phyloP scores from a whole-genome alignment of 92 coral and sea anemone genomes.

The Bergia sp. region DNA sequence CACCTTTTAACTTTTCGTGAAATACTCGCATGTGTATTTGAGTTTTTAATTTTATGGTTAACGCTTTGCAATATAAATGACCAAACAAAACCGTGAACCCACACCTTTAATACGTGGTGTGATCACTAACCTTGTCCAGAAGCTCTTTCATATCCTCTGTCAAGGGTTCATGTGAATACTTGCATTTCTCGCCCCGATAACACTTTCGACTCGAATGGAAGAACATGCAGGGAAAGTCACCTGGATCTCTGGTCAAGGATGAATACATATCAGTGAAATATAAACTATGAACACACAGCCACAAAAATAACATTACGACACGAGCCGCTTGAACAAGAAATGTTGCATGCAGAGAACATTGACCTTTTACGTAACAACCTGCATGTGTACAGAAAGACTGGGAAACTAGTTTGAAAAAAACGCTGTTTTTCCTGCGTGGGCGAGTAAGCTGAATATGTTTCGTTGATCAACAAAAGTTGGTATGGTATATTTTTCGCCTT shows the following conservation, averaged over 20 bases:
- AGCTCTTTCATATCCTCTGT: slow-evolving; percentile 74
- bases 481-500: too few species aligned
- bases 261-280: not conserved
- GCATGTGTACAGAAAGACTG: too few species aligned
- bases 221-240: slow-evolving; percentile 86
- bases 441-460: too few species aligned
- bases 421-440: too few species aligned
- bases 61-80: too few species aligned
- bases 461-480: too few species aligned
- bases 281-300: not conserved
- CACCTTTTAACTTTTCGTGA: too few species aligned
- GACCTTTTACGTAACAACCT: too few species aligned
- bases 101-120: not conserved
- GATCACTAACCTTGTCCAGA: slow-evolving; percentile 70
- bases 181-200: slow-evolving; percentile 65
- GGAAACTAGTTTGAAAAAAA: too few species aligned
- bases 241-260: slow-evolving; percentile 59
- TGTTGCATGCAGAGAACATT: too few species aligned
- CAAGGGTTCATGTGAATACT: slow-evolving; percentile 83
- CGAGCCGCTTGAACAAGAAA: not conserved
- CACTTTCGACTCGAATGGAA: slow-evolving; percentile 68
- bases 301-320: not conserved
- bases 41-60: too few species aligned
- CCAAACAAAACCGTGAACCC: not conserved
- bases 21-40: not conserved